Evolutionary conservation across 1,140 invertebrate species (phyloP).

Genomic region (Sinella curviseta): DNA sequence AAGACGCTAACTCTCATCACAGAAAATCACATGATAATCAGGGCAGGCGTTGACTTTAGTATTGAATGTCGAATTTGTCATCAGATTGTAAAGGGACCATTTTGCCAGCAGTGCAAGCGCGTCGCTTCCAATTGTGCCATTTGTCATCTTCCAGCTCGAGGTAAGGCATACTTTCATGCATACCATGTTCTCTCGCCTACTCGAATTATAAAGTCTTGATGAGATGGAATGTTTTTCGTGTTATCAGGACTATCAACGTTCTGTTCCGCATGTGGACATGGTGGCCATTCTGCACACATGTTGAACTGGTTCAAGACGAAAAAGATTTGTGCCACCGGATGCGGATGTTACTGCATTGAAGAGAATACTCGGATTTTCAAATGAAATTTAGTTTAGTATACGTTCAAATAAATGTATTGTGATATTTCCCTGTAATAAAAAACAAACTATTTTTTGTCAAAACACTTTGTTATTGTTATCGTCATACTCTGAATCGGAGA

Average conservation of each 20-base stretch:
- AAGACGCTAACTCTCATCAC: conserved; percentile 66
- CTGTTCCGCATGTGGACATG: conserved; percentile 85
- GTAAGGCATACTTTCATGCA: conserved; percentile 54
- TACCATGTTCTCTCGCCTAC: conserved; percentile 24
- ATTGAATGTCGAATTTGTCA: conserved; percentile 72
- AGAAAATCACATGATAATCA: conserved; percentile 58
- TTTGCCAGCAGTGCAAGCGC: conserved; percentile 70
- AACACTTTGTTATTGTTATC: too few species aligned
- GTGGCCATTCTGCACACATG: conserved; percentile 81
- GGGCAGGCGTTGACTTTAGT: conserved; percentile 69
- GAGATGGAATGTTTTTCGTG: conserved; percentile 38
- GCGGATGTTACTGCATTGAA: conserved; percentile 82
- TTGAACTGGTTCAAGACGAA: conserved; percentile 73
- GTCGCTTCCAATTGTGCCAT: conserved; percentile 75
- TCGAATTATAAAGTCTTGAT: conserved; percentile 9
- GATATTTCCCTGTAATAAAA: too few species aligned
- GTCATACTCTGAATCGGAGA: too few species aligned
- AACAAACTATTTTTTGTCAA: too few species aligned
- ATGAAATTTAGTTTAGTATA: conserved; percentile 5
- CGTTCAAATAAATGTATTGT: too few species aligned
- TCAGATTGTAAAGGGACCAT: conserved; percentile 57
- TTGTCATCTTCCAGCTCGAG: conserved; percentile 81
- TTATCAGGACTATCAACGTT: conserved; percentile 72
- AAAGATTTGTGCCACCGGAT: conserved; percentile 73
- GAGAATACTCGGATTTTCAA: conserved; percentile 57